phyloP scores from a whole-genome alignment of 2,888 invertebrate genomes.

The Corbicula japonica region DNA sequence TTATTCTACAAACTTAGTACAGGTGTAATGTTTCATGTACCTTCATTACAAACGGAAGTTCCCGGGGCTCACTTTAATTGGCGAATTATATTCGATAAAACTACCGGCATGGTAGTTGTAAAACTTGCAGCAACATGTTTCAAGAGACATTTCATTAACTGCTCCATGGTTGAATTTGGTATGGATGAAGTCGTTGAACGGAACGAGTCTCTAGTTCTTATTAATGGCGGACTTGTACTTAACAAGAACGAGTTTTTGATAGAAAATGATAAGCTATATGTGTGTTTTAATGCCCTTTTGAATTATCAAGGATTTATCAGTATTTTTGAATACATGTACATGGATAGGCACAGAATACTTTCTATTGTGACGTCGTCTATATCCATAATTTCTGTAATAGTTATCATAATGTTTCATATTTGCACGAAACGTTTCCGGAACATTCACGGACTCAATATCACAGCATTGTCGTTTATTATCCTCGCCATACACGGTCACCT shows the following conservation, averaged over 20 bases:
- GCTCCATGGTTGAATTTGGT: slow-evolving; percentile 26
- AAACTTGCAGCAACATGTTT: neutral
- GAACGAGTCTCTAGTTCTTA: slow-evolving; percentile 4
- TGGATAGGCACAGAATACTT: slow-evolving; percentile 14
- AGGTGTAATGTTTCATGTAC: neutral
- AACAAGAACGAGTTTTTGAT: too few species aligned
- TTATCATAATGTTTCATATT: slow-evolving; percentile 24
- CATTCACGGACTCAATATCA: slow-evolving; percentile 42
- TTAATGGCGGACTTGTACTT: too few species aligned
- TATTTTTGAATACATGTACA: slow-evolving; percentile 29
- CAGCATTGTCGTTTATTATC: slow-evolving; percentile 34
- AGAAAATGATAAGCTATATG: too few species aligned
- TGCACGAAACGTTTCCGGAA: slow-evolving; percentile 30
- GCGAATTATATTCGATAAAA: slow-evolving; percentile 1
- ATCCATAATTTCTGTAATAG: slow-evolving; percentile 14
- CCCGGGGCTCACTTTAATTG: neutral
- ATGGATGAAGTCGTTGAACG: slow-evolving; percentile 13
- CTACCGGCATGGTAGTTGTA: neutral
- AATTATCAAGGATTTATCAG: slow-evolving; percentile 1
- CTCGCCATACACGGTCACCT: slow-evolving; percentile 26
- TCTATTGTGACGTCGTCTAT: slow-evolving; percentile 36
- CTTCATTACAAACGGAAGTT: neutral
- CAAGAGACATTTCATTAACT: neutral
- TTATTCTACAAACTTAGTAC: neutral
- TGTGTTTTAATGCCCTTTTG: neutral